These are phyloP conservation scores for Ictalurus punctatus DNA, from an alignment of 2,113 vertebrate genomes.

Conservation along the genomic window DNA sequence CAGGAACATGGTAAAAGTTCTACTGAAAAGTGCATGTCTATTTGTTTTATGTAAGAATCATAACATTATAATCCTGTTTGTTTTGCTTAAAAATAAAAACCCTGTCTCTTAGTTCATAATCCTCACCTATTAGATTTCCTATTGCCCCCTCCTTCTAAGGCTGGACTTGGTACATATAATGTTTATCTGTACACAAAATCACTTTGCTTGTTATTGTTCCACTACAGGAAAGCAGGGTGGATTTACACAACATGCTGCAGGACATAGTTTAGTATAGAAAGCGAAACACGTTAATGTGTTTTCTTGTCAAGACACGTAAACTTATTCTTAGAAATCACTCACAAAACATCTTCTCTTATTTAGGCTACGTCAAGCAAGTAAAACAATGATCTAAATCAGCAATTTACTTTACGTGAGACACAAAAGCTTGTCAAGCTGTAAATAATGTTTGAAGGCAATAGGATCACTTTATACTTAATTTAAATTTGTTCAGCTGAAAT, in stretches of 20 bases:
- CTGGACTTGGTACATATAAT: not conserved
- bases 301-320: not conserved
- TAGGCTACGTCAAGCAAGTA: not conserved
- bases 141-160: not conserved
- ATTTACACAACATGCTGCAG: conserved; percentile 15
- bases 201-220: not conserved
- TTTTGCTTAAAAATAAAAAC: not conserved
- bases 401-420: not conserved
- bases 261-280: conserved; percentile 4
- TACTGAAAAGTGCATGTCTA: no score
- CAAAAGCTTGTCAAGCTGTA: not conserved
- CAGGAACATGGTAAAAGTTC: no score
- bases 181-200: conserved; percentile 33
- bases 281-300: conserved; percentile 1
- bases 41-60: not conserved
- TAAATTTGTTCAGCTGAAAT: not conserved
- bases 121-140: not conserved
- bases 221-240: not conserved
- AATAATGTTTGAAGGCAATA: not conserved
- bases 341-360: not conserved
- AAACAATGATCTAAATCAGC: not conserved
- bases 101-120: not conserved
- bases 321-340: not conserved
- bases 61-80: not conserved
- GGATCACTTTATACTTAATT: no score